Evolutionary conservation across 2,113 vertebrate genomes (phyloP).

Genomic region (Alaudala cheleensis): DNA sequence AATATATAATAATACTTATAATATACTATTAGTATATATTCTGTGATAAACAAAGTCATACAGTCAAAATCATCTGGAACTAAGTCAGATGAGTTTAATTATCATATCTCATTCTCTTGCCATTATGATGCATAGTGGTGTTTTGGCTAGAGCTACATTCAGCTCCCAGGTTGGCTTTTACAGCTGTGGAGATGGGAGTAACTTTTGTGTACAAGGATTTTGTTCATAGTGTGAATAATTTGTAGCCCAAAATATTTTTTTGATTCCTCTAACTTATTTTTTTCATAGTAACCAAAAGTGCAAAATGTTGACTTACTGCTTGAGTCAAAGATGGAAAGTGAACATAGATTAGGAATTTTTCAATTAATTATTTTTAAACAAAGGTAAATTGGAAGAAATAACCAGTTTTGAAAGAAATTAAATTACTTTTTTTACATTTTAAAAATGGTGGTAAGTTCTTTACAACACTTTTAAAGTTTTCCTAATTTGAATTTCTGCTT

Average conservation of each 20-base stretch:
- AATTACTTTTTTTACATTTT: neutral
- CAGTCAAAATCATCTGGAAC: neutral
- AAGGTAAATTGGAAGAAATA: neutral
- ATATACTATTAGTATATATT: neutral
- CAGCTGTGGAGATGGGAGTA: neutral
- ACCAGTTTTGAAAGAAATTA: neutral
- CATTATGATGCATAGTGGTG: neutral
- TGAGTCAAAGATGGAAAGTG: neutral
- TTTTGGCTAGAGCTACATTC: neutral
- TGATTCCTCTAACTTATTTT: neutral
- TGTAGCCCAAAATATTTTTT: neutral
- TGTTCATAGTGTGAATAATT: neutral
- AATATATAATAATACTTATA: too few species aligned
- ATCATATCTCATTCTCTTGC: neutral
- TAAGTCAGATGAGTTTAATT: neutral
- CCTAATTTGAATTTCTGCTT: neutral
- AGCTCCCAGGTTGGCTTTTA: neutral
- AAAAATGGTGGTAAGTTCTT: neutral
- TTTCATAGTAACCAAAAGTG: neutral
- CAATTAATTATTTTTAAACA: neutral
- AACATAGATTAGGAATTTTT: neutral
- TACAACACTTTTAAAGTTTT: neutral
- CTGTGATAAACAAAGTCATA: neutral
- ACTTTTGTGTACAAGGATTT: neutral
- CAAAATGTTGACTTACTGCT: neutral